phyloP scores from a whole-genome alignment of 1,140 invertebrate species.

The Papilio helenus region DNA sequence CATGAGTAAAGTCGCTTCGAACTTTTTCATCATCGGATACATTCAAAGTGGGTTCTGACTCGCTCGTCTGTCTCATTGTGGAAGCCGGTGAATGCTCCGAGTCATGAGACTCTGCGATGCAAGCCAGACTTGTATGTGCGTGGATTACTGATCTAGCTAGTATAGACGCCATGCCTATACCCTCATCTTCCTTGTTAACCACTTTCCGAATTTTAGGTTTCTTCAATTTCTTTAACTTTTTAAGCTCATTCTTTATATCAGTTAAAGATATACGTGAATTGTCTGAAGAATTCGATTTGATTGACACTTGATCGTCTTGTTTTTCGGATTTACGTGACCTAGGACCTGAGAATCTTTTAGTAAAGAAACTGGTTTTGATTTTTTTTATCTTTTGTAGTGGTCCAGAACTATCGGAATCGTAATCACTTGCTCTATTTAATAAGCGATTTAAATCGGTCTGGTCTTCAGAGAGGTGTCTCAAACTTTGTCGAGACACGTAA shows the following conservation, averaged over 20 bases:
- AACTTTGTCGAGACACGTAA: slow-evolving; percentile 64
- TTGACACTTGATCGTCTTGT: slow-evolving; percentile 72
- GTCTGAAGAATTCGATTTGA: slow-evolving; percentile 74
- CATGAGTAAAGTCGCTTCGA: slow-evolving; percentile 34
- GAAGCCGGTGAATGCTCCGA: slow-evolving; percentile 76
- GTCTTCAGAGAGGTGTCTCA: slow-evolving; percentile 73
- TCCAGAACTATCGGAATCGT: slow-evolving; percentile 62
- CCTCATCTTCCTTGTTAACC: slow-evolving; percentile 82
- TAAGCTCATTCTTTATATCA: slow-evolving; percentile 78
- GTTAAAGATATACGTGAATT: slow-evolving; percentile 73
- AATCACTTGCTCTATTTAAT: slow-evolving; percentile 61
- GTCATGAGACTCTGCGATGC: slow-evolving; percentile 84
- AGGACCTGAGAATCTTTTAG: slow-evolving; percentile 57
- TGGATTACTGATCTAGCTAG: slow-evolving; percentile 85
- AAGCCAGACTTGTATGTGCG: slow-evolving; percentile 84
- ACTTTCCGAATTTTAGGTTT: slow-evolving; percentile 83
- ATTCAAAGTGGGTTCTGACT: slow-evolving; percentile 69
- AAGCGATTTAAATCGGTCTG: slow-evolving; percentile 71
- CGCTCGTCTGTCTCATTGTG: slow-evolving; percentile 73
- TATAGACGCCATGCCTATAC: slow-evolving; percentile 85
- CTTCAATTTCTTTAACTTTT: slow-evolving; percentile 74
- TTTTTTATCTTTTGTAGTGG: slow-evolving; percentile 70
- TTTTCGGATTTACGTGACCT: slow-evolving; percentile 60
- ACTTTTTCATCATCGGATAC: slow-evolving; percentile 57
- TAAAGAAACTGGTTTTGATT: slow-evolving; percentile 68